Evolutionary conservation across 1,140 invertebrate species (phyloP).

Genomic region (Ptiloglossa arizonensis): DNA sequence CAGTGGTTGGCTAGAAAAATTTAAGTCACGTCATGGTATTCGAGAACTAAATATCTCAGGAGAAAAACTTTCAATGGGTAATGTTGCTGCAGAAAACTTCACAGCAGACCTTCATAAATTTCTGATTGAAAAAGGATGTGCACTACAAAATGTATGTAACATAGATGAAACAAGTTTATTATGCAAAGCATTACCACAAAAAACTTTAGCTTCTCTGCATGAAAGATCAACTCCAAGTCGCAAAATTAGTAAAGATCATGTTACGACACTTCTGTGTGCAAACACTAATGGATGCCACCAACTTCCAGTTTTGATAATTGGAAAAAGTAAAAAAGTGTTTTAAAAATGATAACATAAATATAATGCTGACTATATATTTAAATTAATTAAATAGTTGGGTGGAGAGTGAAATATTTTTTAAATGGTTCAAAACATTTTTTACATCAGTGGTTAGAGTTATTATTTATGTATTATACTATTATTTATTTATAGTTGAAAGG

Average conservation of each 20-base stretch:
- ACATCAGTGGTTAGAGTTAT: neutral
- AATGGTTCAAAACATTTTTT: neutral
- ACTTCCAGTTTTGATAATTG: conserved; percentile 8
- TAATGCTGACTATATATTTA: neutral
- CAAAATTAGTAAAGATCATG: neutral
- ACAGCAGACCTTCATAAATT: neutral
- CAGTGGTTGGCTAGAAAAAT: conserved; percentile 9
- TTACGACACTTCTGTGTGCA: neutral
- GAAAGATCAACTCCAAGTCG: neutral
- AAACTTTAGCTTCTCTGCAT: neutral
- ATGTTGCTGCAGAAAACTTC: neutral
- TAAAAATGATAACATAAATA: neutral
- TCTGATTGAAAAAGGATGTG: neutral
- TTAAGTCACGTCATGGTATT: conserved; percentile 15
- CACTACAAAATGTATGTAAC: neutral
- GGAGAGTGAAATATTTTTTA: neutral
- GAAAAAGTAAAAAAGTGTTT: conserved; percentile 2
- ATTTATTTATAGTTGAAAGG: conserved; percentile 10
- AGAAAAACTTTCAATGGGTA: neutral
- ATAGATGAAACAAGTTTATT: neutral
- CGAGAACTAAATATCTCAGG: neutral
- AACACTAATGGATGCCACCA: neutral
- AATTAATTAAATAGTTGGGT: neutral
- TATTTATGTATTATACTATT: conserved; percentile 10
- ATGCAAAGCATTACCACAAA: neutral